Base-by-base conservation (phyloP, 2,797 vertebrate genomes). In the Poecilia wingei region DNA sequence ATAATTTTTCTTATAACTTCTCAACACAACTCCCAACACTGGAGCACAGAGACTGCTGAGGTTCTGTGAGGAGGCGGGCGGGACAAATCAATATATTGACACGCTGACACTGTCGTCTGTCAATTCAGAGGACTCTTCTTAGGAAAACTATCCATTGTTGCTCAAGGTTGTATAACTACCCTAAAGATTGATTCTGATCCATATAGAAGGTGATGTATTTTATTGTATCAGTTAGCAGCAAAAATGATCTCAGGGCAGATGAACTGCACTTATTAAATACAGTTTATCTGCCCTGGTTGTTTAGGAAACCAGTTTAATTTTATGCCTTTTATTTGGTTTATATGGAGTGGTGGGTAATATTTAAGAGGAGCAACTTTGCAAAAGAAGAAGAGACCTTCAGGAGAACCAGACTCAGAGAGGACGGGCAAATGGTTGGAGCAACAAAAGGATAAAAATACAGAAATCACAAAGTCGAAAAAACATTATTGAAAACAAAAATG, bases 111-210 rank as follows among this genome's bases (percentile, higher is more conserved):
- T 45, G 39, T 84, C 82, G 68, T 81, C 80, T 43, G 31, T 84
- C 87, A 83, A 75, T 86, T 80, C 73, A 84, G 75, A 86, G 25
- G 8, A 75, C 49, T 77, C 71, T 53, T 80, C 75, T 49, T 13
- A 80, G 57, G 77, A 39, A 86, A 86, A 9, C 9, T 45, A 80
- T 53, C 83, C 76, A 73, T 82, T 69, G 55, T 71, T 66, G 45
- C 49, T 83, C 78, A 86, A 83, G 74, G 82, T 83, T 81, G 80
- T 79, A 45, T 72, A 85, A 80, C 45, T 84, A 75, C 41, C 36
- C 81, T 25, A 75, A 68, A 82, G 53, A 43, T 53, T 45, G 28
- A 10, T 33, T 59, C 53, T 74, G 43, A 82, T 68, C 72, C 46
- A 74, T 43, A 51, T 16, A 39, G 7, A 69, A 45, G 22, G 8